Evolutionary conservation across 2,888 invertebrate genomes (phyloP), one percentile per base, ranked within the genome.

Genomic region (Aradus depressus): DNA sequence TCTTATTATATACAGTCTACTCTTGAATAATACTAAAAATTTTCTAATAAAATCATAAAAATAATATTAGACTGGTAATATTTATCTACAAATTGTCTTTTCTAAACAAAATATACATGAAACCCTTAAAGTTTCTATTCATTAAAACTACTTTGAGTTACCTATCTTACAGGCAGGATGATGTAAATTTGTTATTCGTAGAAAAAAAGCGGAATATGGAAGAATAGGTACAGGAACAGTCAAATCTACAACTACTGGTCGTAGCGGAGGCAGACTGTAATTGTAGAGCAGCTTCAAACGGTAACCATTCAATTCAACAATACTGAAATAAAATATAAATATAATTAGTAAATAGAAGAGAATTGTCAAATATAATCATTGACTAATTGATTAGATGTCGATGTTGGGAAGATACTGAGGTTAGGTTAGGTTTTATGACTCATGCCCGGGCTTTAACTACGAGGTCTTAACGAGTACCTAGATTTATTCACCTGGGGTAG

Each of bases 261-360:
- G 8, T 6, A 60, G 47, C 8, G 41, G 35, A 8, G 61, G 60
- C 14, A 61, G 50, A 3, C 31, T 39, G 3, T 52, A 53, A 12
- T 59, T 52, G 3, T 32, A 14, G 4, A 52, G 39, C 48, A 75
- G 70, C 54, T 69, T 66, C 47, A 82, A 65, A 14, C 70, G 67
- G 67, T 74, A 66, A 3, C 75, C 76, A 67, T 82, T 82, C 50
- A 81, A 63, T 44, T 70, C 64, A 38, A 80, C 66, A 19, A 69
- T 70, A 57, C 77, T 79, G 52, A 66, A 71, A 66, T 62, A 57
- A 54, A 52, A 45, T 45, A 54, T 51, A 22, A 38, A 44, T 6
- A 6, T 14, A 37, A n/a, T 37, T 37, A 18, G 14, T n/a, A n/a
- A 14, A 10, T 6, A 37, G n/a, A 37, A 37, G 8, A 14, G 14